These are phyloP conservation scores for Pygmarrhopalites habei DNA, from an alignment of 1,140 invertebrate genomes.

Conservation along the genomic window DNA sequence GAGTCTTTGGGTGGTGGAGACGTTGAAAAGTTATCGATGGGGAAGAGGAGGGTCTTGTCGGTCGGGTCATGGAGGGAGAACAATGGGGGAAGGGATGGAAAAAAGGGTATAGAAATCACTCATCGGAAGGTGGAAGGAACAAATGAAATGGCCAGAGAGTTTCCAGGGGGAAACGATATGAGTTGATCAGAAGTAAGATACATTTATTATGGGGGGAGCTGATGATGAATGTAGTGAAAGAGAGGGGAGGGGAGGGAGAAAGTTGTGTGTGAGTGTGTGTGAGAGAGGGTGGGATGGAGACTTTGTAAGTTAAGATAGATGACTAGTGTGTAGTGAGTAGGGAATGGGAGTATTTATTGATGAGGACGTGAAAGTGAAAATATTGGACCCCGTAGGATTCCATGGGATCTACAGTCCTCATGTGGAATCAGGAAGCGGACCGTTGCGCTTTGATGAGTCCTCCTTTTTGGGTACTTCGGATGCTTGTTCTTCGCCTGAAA, in stretches of 20 bases:
- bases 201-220: constrained; percentile 4
- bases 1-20: too few relatives aligned
- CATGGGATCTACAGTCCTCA: constrained; percentile 37
- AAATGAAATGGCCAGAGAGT: neutral
- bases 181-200: neutral
- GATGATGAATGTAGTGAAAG: constrained; percentile 7
- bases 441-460: constrained; percentile 37
- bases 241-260: neutral
- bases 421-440: constrained; percentile 34
- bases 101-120: neutral
- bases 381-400: constrained; percentile 21
- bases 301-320: constrained; percentile 3
- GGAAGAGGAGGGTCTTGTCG: too few relatives aligned
- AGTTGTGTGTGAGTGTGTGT: too few relatives aligned
- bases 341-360: constrained; percentile 2
- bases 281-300: too few relatives aligned
- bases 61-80: too few relatives aligned
- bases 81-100: too few relatives aligned
- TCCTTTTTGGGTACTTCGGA: constrained; percentile 39
- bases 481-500: constrained; percentile 39
- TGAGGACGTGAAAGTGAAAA: neutral
- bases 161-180: neutral
- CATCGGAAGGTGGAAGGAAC: neutral
- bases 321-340: neutral
- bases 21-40: too few relatives aligned